Conservation (phyloP, 2,113 vertebrate genomes). For the Perca fluviatilis region DNA sequence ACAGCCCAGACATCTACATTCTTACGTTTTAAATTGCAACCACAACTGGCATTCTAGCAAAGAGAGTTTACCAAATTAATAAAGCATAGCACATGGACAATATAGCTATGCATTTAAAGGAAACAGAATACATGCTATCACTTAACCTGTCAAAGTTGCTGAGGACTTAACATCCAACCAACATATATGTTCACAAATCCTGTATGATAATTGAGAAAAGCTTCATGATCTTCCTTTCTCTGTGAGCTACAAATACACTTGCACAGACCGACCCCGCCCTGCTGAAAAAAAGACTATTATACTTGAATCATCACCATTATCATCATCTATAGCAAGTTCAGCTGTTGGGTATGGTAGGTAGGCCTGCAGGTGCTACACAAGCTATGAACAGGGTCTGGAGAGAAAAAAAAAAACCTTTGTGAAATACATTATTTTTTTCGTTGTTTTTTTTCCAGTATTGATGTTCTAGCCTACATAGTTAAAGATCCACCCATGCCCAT, state of each 20-base stretch:
- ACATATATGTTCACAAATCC: slow-evolving; percentile 22
- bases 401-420: slow-evolving; percentile 60
- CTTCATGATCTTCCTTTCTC: slow-evolving; percentile 57
- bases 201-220: slow-evolving; percentile 20
- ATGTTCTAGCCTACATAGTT: slow-evolving; percentile 23
- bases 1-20: background rate
- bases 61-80: slow-evolving; percentile 33
- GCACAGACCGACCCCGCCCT: slow-evolving; percentile 26
- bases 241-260: slow-evolving; percentile 70
- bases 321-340: slow-evolving; percentile 30
- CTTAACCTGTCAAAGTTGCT: slow-evolving; percentile 22
- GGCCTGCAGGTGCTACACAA: slow-evolving; percentile 59
- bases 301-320: slow-evolving; percentile 68
- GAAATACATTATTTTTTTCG: slow-evolving; percentile 13
- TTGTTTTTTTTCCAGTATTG: slow-evolving; percentile 78
- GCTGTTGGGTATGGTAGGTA: slow-evolving; percentile 13
- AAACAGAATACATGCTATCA: background rate
- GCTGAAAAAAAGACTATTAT: slow-evolving; percentile 45
- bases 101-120: slow-evolving; percentile 9
- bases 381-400: slow-evolving; percentile 90
- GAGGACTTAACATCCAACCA: slow-evolving; percentile 33
- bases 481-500: background rate
- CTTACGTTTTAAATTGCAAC: background rate
- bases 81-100: slow-evolving; percentile 7
- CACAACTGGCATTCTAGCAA: slow-evolving; percentile 10